Conservation (phyloP, 2,797 vertebrate genomes). For the Chelonia mydas region DNA sequence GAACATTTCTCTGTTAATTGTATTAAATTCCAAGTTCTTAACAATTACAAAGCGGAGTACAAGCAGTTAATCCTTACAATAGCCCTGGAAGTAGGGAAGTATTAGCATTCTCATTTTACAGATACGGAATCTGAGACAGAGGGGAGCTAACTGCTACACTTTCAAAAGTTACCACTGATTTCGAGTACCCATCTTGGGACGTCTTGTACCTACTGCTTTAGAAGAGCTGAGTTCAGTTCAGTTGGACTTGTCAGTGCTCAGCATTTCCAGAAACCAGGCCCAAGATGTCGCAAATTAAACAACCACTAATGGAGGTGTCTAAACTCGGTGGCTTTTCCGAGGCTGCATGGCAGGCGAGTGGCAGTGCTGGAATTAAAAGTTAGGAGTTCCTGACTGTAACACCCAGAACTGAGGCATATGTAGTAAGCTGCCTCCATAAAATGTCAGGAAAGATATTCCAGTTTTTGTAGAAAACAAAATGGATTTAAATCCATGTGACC, state of each 20-base stretch:
- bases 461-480: background rate
- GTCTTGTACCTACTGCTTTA: background rate
- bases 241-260: background rate
- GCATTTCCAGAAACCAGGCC: background rate
- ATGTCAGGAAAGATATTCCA: background rate
- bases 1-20: background rate
- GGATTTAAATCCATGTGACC: fast-evolving
- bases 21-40: background rate
- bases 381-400: background rate
- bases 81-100: background rate
- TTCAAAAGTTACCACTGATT: background rate
- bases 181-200: background rate
- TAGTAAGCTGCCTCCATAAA: background rate
- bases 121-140: background rate
- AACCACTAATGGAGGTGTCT: too few relatives aligned
- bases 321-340: background rate
- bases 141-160: background rate
- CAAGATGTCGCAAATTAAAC: background rate
- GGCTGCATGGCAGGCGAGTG: background rate
- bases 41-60: background rate
- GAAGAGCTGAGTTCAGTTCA: background rate
- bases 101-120: background rate
- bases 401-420: background rate
- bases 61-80: background rate
- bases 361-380: background rate